Evolutionary conservation across 2,113 vertebrate species (phyloP).

Genomic region (Asarcornis scutulata): DNA sequence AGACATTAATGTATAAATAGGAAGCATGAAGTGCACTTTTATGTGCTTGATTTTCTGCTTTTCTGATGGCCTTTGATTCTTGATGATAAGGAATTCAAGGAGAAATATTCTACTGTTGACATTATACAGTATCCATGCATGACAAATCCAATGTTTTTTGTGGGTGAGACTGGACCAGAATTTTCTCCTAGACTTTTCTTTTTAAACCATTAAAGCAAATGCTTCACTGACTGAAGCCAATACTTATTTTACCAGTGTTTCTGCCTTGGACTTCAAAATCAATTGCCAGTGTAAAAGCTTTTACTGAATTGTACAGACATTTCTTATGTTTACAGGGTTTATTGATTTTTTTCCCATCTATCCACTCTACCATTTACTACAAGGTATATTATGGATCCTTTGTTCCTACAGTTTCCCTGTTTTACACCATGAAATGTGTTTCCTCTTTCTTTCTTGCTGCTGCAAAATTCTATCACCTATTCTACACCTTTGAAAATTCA

Average conservation of each 20-base stretch:
- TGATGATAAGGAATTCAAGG: neutral
- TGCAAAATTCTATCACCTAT: neutral
- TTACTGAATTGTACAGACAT: neutral
- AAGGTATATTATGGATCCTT: neutral
- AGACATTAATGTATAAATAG: neutral
- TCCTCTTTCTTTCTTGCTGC: neutral
- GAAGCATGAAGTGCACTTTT: neutral
- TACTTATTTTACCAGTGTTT: neutral
- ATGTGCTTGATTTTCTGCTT: neutral
- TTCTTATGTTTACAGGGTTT: accelerated
- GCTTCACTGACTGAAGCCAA: neutral
- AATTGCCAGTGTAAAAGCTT: neutral
- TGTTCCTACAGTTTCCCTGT: neutral
- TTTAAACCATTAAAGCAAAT: neutral
- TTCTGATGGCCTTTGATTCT: neutral
- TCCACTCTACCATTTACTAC: neutral
- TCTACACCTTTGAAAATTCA: neutral
- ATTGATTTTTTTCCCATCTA: neutral
- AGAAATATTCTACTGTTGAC: neutral
- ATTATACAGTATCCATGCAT: neutral
- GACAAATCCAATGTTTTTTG: neutral
- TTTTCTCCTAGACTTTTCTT: neutral
- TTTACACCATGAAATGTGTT: neutral
- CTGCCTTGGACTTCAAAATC: neutral
- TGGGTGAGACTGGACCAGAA: neutral